These are phyloP conservation scores for Podarcis muralis DNA, from an alignment of 2,113 vertebrate species.

Conservation along the genomic window DNA sequence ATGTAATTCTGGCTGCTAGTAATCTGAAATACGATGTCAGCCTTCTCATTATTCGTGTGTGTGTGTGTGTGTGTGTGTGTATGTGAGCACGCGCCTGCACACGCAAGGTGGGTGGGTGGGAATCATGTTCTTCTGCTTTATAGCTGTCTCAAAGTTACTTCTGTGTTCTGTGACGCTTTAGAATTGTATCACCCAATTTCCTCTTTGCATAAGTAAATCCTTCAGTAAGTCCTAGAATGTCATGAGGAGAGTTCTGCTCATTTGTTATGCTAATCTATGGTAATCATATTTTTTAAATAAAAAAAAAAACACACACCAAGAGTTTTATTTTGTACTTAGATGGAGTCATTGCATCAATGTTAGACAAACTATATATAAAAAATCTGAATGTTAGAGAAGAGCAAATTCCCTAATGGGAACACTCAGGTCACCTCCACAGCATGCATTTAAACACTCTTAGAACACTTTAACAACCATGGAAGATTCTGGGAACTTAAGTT, in stretches of 20 bases:
- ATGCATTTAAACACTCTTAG: no score
- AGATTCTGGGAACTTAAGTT: no score
- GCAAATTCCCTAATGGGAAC: neutral
- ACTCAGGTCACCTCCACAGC: neutral
- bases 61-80: no score
- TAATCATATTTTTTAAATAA: neutral
- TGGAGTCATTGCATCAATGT: neutral
- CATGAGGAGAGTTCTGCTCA: neutral
- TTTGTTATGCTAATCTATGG: neutral
- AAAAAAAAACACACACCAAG: neutral
- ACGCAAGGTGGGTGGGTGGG: no score
- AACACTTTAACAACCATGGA: no score
- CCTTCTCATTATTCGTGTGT: neutral
- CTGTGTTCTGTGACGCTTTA: neutral
- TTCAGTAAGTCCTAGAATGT: neutral
- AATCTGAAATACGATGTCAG: neutral
- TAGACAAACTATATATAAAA: neutral
- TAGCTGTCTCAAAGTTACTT: neutral
- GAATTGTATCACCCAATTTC: rapidly evolving
- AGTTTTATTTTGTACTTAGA: neutral
- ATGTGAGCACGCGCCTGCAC: no score
- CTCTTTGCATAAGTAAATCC: neutral
- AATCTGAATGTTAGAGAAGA: neutral
- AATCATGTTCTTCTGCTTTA: neutral
- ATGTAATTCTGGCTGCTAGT: neutral